Evolutionary conservation across 2,888 invertebrate species (phyloP).

Genomic region (Orchesella flavescens): DNA sequence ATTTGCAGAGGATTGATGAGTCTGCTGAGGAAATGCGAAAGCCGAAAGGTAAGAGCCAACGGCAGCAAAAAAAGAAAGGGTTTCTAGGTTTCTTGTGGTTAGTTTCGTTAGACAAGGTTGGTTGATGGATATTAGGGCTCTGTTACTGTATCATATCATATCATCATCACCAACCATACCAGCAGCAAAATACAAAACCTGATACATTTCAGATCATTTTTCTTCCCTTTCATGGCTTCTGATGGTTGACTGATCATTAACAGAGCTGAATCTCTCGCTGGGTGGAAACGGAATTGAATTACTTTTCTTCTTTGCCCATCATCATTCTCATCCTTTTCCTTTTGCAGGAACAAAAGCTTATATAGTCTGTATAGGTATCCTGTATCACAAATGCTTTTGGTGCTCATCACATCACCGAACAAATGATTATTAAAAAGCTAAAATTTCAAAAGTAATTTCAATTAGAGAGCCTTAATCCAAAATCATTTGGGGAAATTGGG

Average conservation of each 20-base stretch:
- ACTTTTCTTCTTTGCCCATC: slow-evolving; percentile 3
- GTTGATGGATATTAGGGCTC: too few species aligned
- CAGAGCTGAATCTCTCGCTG: slow-evolving; percentile 7
- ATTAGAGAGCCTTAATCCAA: slow-evolving; percentile 30
- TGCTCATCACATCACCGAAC: not conserved
- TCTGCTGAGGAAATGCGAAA: slow-evolving; percentile 54
- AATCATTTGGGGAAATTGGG: slow-evolving; percentile 29
- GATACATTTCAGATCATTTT: slow-evolving; percentile 51
- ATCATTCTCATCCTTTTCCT: too few species aligned
- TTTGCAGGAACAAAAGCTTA: too few species aligned
- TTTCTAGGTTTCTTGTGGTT: slow-evolving; percentile 1
- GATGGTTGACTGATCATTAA: slow-evolving; percentile 50
- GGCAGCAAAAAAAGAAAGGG: slow-evolving; percentile 22
- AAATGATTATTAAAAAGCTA: slow-evolving; percentile 23
- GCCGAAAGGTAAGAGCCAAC: slow-evolving; percentile 53
- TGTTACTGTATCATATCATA: too few species aligned
- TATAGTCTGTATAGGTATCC: too few species aligned
- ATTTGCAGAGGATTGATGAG: slow-evolving; percentile 63
- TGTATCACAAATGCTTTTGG: not conserved
- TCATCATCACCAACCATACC: not conserved
- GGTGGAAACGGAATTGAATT: slow-evolving; percentile 31
- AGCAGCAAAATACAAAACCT: slow-evolving; percentile 24
- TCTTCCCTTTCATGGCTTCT: slow-evolving; percentile 55
- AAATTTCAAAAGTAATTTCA: slow-evolving; percentile 39
- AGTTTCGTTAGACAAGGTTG: not conserved